Percentiles rank a stretch among this genome's conserved stretches.
Conservation (phyloP, 2,888 invertebrate genomes). For the Volucella bombylans region DNA sequence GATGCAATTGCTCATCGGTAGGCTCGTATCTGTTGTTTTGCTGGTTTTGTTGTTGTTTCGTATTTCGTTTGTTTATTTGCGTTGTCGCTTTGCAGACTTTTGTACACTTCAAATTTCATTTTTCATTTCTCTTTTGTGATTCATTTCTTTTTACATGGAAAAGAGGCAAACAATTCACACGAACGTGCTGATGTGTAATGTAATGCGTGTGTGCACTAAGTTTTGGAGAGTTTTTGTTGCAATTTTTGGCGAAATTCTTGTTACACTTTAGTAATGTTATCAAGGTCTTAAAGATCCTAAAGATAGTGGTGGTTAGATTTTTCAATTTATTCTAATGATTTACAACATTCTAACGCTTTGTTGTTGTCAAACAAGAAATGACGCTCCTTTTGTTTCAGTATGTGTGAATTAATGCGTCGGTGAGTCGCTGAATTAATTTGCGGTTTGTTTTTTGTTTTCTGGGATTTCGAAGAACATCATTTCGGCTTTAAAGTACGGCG, state of each 20-base stretch:
- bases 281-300: too few species aligned
- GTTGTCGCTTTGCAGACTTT: slow-evolving; percentile 55
- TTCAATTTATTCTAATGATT: too few species aligned
- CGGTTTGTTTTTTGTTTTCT: too few species aligned
- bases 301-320: too few species aligned
- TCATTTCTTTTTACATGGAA: slow-evolving; percentile 32
- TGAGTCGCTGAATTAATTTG: too few species aligned
- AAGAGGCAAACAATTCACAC: not conserved
- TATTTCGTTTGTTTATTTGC: slow-evolving; percentile 27
- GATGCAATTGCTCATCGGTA: slow-evolving; percentile 69
- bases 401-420: too few species aligned
- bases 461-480: too few species aligned
- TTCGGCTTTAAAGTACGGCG: too few species aligned
- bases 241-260: slow-evolving; percentile 42
- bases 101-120: slow-evolving; percentile 51
- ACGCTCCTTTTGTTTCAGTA: too few species aligned
- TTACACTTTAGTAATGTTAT: not conserved
- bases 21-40: slow-evolving; percentile 56
- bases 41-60: slow-evolving; percentile 27
- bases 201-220: slow-evolving; percentile 6
- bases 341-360: too few species aligned
- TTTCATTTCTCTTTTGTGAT: slow-evolving; percentile 56
- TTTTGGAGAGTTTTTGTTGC: slow-evolving; percentile 22
- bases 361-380: too few species aligned
- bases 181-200: slow-evolving; percentile 12